Conservation (phyloP, 64 coral and sea anemone genomes). For the Hydrozoanthus tunicans region DNA sequence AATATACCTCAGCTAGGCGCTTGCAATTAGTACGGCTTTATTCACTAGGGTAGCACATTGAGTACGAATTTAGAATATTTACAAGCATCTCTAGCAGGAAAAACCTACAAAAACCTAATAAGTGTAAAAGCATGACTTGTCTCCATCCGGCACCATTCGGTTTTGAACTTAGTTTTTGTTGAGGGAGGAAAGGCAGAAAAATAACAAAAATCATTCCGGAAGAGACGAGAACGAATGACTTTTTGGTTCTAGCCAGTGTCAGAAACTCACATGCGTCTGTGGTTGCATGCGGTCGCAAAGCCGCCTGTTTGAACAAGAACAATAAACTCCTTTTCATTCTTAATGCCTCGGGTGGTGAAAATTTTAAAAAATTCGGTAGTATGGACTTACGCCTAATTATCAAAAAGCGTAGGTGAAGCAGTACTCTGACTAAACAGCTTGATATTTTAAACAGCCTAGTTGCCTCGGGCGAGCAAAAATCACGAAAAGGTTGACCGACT, state of each 20-base stretch:
- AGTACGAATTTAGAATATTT: neutral
- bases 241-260: neutral
- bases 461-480: no score
- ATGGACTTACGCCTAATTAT: no score
- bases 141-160: neutral
- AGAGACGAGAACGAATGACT: neutral
- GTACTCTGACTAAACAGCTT: no score
- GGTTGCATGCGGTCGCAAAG: neutral
- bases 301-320: neutral
- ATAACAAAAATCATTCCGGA: neutral
- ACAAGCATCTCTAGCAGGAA: neutral
- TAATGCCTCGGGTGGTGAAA: neutral
- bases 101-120: neutral
- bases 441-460: no score
- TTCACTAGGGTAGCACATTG: neutral
- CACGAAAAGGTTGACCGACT: no score
- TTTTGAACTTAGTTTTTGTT: neutral
- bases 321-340: no score
- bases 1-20: conserved; percentile 8
- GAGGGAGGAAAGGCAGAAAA: conserved; percentile 22
- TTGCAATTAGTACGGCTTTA: neutral
- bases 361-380: no score
- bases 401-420: no score
- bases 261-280: neutral
- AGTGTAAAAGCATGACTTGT: neutral